Percentiles rank a stretch among this genome's conserved stretches.
phyloP scores from a whole-genome alignment of 2,113 vertebrate species.

The Tursiops truncatus region DNA sequence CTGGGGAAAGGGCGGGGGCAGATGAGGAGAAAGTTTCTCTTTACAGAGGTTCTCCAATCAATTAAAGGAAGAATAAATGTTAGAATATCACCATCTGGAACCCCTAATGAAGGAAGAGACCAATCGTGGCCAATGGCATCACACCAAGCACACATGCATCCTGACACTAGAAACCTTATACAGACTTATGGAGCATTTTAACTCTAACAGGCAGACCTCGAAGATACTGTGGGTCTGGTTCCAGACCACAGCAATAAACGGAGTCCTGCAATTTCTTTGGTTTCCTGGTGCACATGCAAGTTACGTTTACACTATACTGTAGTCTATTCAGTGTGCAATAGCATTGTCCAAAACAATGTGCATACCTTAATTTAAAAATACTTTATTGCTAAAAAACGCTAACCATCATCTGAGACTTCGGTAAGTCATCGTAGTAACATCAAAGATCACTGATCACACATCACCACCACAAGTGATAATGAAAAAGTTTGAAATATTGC shows the following conservation, averaged over 20 bases:
- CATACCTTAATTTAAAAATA: neutral
- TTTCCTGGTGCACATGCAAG: neutral
- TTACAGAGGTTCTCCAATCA: neutral
- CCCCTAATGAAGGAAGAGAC: neutral
- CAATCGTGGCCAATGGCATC: neutral
- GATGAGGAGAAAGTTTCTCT: neutral
- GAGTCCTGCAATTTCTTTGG: neutral
- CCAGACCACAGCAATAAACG: neutral
- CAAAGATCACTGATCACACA: neutral
- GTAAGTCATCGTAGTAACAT: neutral
- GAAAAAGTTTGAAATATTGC: neutral
- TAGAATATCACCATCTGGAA: neutral
- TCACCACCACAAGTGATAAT: too few species aligned
- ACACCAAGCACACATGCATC: neutral
- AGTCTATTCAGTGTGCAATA: neutral
- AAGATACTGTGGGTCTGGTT: neutral
- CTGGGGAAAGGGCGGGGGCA: neutral
- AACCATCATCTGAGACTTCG: neutral
- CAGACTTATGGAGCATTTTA: neutral
- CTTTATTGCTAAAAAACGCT: neutral
- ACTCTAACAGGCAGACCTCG: neutral
- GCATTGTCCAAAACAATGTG: neutral
- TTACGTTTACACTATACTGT: neutral
- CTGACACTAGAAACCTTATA: neutral
- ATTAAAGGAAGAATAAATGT: neutral